phyloP scores from a whole-genome alignment of 2,888 invertebrate genomes.

The Clunio marinus region DNA sequence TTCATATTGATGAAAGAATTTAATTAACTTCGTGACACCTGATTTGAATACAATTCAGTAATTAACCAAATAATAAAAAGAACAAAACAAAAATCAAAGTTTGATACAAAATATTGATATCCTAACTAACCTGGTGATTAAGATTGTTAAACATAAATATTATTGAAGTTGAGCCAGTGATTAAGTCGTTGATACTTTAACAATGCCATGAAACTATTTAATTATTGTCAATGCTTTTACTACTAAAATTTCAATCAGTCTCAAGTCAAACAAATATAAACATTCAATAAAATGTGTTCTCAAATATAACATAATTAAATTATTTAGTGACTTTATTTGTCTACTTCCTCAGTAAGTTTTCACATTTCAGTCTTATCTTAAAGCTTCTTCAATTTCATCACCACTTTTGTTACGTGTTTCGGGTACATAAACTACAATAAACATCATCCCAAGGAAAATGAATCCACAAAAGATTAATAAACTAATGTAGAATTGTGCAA shows the following conservation, averaged over 20 bases:
- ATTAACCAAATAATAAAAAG: constrained; percentile 10
- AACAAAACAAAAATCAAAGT: too few species aligned
- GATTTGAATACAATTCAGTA: background rate
- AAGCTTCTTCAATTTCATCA: constrained; percentile 14
- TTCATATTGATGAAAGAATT: constrained; percentile 56
- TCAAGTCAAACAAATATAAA: too few species aligned
- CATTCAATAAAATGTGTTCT: too few species aligned
- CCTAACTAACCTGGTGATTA: background rate
- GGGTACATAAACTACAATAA: constrained; percentile 46
- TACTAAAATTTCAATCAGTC: too few species aligned
- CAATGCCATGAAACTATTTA: too few species aligned
- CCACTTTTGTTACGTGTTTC: constrained; percentile 49
- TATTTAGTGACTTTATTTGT: too few species aligned
- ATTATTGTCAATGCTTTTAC: too few species aligned
- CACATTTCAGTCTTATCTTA: background rate
- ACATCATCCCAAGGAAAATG: constrained; percentile 45
- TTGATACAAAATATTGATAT: background rate
- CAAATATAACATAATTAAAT: too few species aligned
- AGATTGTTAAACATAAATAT: constrained; percentile 2
- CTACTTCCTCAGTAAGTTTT: too few species aligned
- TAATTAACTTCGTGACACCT: background rate
- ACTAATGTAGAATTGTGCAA: constrained; percentile 46
- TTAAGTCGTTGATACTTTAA: too few species aligned
- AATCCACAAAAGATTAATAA: constrained; percentile 46
- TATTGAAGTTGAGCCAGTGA: too few species aligned